Evolutionary conservation across 2,888 invertebrate genomes (phyloP), one percentile per base, ranked within the genome.

Genomic region (Scotopteryx bipunctaria): DNA sequence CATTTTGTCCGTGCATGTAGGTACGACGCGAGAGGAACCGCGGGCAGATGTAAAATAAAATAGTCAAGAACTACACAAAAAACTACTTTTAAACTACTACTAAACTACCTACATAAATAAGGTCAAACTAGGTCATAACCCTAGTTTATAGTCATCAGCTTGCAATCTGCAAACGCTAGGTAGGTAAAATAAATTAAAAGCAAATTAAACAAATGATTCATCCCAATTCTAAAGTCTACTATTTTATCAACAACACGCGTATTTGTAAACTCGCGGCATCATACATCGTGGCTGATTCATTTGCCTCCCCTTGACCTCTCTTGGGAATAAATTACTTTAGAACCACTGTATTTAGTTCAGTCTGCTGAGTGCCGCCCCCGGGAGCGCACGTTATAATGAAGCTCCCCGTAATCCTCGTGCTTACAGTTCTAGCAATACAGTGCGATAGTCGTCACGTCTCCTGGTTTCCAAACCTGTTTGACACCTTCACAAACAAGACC

Each of bases 381-480:
- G 59, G 54, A 46, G 58, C 59, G 47, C 61, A 53, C 58, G 62
- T 48, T 41, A 55, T 6, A 43, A 87, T 88, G 88, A 87, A 78
- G 66, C 63, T 79, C 31, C 52, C 66, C 11, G 17, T 74, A 21
- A 35, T 81, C 9, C 33, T 71, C 6, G 56, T 82, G 64, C 69
- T 86, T 60, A 70, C 73, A 3, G 53, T 81, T 48, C 46, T 81
- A 42, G 42, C 78, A 45, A 51, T 76, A 58, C 73, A 75, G 33
- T 43, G 56, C 48, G 86, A 86, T 27, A 73, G 79, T 53, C 69
- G 75, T 0, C 54, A 67, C 15, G 55, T 59, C 0, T 69, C 72
- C 2, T 86, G 85, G 85, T 63, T 84, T 16, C 82, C 87, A 2
- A 77, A 73, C 27, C 54, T 86, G n/a, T 66, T 83, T n/a, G 72